Base-by-base conservation (phyloP, 1,140 invertebrate species). In the Leptopilina boulardi region DNA sequence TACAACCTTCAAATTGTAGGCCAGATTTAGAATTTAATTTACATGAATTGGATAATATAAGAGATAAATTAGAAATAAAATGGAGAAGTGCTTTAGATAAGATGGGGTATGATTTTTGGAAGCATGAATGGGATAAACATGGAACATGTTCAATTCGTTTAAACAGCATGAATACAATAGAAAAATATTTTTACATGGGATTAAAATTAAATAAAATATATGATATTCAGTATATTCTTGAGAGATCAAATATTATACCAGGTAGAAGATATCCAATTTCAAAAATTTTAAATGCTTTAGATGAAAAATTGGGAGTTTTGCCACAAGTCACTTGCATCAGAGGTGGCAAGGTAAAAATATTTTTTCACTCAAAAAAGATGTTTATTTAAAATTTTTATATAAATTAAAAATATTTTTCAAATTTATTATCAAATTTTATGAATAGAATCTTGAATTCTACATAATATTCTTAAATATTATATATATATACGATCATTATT, bases 101-200 rank as follows among this genome's bases (percentile, higher is more conserved):
- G 92, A 10, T 94, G 94, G 91, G 87, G 93, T 0, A 94, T 81
- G 91, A 92, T 9, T 92, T 97, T 8, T 97, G 96, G 96, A 91
- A 93, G 77, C 96, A 97, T 77, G 96, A 97, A 87, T 97, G 96
- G 96, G 86, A 91, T 1, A 97, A 97, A 85, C 96, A 97, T 87
- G 96, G 96, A 0, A 96, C 96, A 0, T 97, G 96, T 85, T 95
- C 96, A 15, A 91, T 93, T 0, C 82, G 85, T 9, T 77, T 96
- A 2, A 87, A 92, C n/a, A 54, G 83, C 5, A 85, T 97, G 0
- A 92, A 94, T 80, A 93, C 91, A 0, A 94, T 96, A 85, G 83
- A 92, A 0, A 95, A 96, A 84, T 97, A 96, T 86, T 97, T 97
- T 80, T 83, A 88, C 0, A 90, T 93, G 79, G 95, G 94, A 0